phyloP scores from a whole-genome alignment of 1,140 invertebrate species.

The Drosophila tsacasi region DNA sequence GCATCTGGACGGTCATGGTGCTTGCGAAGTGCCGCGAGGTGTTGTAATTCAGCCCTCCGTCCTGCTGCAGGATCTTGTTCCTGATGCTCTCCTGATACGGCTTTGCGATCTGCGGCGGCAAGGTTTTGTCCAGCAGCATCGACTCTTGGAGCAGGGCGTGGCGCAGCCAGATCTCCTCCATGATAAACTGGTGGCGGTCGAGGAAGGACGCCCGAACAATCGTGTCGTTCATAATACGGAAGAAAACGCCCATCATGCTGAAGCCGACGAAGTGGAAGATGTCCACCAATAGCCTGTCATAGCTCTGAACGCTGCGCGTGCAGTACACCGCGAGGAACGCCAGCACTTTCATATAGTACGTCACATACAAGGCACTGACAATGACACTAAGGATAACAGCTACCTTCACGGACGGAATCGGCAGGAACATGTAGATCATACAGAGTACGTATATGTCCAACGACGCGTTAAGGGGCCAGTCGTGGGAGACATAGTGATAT shows the following conservation, averaged over 20 bases:
- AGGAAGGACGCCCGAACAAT: constrained; percentile 94
- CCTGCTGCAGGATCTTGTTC: constrained; percentile 88
- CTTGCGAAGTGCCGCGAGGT: constrained; percentile 84
- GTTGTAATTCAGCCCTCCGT: background rate
- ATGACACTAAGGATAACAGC: constrained; percentile 88
- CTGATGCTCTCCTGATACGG: constrained; percentile 91
- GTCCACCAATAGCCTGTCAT: constrained; percentile 86
- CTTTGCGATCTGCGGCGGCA: constrained; percentile 93
- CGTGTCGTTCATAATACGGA: constrained; percentile 94
- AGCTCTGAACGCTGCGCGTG: rapidly evolving
- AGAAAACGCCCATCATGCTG: constrained; percentile 93
- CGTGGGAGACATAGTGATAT: constrained; percentile 84
- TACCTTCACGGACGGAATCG: constrained; percentile 88
- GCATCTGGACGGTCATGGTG: constrained; percentile 93
- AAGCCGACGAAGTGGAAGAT: constrained; percentile 90
- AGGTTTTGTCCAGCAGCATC: constrained; percentile 93
- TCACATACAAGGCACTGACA: constrained; percentile 88
- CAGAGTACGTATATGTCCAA: constrained; percentile 89
- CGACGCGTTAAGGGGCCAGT: constrained; percentile 86
- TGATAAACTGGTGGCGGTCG: constrained; percentile 93
- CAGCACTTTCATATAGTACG: constrained; percentile 87
- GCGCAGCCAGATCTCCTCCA: constrained; percentile 91
- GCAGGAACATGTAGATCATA: constrained; percentile 91
- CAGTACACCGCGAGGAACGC: constrained; percentile 74
- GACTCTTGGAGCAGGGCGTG: constrained; percentile 94